Evolutionary conservation across 2,113 vertebrate genomes (phyloP).

Genomic region (Ginglymostoma cirratum): DNA sequence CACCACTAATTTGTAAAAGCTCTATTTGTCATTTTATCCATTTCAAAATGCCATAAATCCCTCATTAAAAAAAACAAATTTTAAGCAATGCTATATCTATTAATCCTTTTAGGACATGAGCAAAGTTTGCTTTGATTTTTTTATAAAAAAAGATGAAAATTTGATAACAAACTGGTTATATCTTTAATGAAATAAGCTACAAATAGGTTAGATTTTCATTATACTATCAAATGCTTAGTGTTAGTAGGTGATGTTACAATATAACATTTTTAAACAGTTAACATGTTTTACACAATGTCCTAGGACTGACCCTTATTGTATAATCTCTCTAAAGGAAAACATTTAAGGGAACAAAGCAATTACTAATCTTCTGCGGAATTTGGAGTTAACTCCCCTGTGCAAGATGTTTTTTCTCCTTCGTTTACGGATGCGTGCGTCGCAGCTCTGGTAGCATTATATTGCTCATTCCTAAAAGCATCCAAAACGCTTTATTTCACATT

Average conservation of each 20-base stretch:
- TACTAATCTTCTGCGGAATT: not conserved
- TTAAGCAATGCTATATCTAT: not conserved
- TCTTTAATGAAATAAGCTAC: not conserved
- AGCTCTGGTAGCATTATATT: no score
- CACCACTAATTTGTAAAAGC: not conserved
- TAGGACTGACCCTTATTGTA: not conserved
- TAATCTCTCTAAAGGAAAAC: not conserved
- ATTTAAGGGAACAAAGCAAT: not conserved
- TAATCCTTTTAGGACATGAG: not conserved
- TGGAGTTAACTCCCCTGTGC: not conserved
- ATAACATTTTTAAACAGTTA: no score
- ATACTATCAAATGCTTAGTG: not conserved
- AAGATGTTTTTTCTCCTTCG: not conserved
- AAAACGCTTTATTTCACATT: not conserved
- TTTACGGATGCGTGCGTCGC: no score
- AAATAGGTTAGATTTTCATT: not conserved
- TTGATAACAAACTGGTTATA: not conserved
- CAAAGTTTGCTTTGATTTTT: not conserved
- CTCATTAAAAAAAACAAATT: not conserved
- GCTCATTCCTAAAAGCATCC: no score
- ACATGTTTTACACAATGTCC: not conserved
- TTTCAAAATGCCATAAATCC: not conserved
- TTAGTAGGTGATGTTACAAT: not conserved
- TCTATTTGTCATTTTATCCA: not conserved
- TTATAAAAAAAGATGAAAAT: not conserved